Conservation (phyloP, 2,113 vertebrate species). For the chimpanzee (Pan troglodytes) region NHGRI_mPanTro3-v2.1_pri NC_072404.2:157308501-157309000, state of each 20-base stretch:
- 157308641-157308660: neutral
- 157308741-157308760: neutral
- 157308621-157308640: neutral
- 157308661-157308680: neutral
- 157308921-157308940: neutral
- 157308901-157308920: slow-evolving; percentile 50
- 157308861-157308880: neutral
- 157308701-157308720: neutral
- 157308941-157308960: neutral
- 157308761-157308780: neutral
- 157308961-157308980: neutral
- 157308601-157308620: neutral
- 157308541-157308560: neutral
- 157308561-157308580: neutral
- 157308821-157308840: neutral
- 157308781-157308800: slow-evolving; percentile 38
- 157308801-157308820: neutral
- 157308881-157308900: slow-evolving; percentile 23
- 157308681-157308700: neutral
- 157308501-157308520: neutral
- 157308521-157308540: neutral
- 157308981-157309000: neutral
- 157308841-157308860: neutral
- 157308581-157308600: neutral
- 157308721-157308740: neutral